These are phyloP conservation scores for Gallinago stenura DNA, from an alignment of 2,797 vertebrate species.

Conservation along the genomic window DNA sequence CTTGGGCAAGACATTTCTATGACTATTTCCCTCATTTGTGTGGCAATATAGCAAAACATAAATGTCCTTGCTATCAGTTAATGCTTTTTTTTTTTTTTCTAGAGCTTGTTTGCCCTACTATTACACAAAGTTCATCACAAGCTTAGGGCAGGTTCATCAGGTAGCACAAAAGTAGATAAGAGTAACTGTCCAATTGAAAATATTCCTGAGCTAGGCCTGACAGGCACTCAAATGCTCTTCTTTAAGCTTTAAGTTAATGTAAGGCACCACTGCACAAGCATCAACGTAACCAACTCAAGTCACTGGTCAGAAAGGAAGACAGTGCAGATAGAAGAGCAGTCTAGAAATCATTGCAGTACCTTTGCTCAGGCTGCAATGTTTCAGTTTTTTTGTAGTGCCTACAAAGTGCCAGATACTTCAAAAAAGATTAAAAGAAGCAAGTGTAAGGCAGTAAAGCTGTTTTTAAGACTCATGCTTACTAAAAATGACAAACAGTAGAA, in stretches of 20 bases:
- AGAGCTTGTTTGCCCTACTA: not conserved
- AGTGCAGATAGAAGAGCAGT: not conserved
- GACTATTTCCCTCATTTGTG: not conserved
- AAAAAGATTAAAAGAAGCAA: not conserved
- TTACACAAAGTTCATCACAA: not conserved
- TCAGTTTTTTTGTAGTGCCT: not conserved
- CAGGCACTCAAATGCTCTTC: not conserved
- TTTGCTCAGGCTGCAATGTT: not conserved
- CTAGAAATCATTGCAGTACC: not conserved
- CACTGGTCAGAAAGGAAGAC: not conserved
- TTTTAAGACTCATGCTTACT: not conserved
- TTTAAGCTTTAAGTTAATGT: not conserved
- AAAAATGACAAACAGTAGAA: not conserved
- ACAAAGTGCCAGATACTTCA: not conserved
- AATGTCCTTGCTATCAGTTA: not conserved
- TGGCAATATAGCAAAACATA: not conserved
- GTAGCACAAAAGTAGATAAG: not conserved
- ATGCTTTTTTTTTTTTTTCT: not conserved
- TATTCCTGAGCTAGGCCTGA: not conserved
- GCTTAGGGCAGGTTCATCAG: not conserved
- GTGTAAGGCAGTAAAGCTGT: not conserved
- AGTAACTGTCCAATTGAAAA: not conserved
- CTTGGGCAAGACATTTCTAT: not conserved
- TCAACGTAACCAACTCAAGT: accelerated
- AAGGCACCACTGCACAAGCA: not conserved